These are phyloP conservation scores for Thera britannica DNA, from an alignment of 2,888 invertebrate genomes.

Conservation along the genomic window DNA sequence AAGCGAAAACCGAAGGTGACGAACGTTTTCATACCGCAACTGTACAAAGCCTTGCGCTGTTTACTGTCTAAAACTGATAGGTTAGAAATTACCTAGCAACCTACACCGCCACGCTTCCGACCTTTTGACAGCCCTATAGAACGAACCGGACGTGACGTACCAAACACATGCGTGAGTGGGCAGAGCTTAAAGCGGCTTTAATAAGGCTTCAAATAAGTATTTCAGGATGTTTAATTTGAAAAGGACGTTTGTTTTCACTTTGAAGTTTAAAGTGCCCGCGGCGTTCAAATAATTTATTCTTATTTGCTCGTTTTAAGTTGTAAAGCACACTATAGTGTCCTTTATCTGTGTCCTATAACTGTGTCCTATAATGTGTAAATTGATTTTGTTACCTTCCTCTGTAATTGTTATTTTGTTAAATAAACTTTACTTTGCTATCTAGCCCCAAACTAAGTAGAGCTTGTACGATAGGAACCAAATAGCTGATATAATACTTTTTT, in stretches of 20 bases:
- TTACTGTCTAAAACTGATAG: too few relatives aligned
- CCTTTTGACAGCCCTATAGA: conserved; percentile 7
- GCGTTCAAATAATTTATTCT: conserved; percentile 9
- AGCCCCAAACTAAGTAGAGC: too few relatives aligned
- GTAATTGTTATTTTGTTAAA: too few relatives aligned
- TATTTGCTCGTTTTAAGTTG: not conserved
- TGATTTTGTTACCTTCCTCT: too few relatives aligned
- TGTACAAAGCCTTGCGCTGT: too few relatives aligned
- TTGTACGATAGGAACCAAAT: too few relatives aligned
- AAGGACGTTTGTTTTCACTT: conserved; percentile 14
- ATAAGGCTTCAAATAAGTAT: conserved; percentile 11
- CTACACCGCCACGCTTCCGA: not conserved
- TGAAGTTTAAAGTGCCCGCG: conserved; percentile 10
- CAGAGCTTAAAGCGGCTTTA: conserved; percentile 8
- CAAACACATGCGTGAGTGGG: conserved; percentile 5
- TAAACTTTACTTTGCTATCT: too few relatives aligned
- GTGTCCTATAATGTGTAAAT: too few relatives aligned
- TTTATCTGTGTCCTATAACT: too few relatives aligned
- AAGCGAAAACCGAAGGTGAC: too few relatives aligned
- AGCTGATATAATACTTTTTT: too few relatives aligned
- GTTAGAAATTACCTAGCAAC: not conserved
- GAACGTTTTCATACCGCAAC: too few relatives aligned
- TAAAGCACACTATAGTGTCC: not conserved
- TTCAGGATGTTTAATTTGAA: conserved; percentile 13
- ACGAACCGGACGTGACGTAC: conserved; percentile 6